Evolutionary conservation across 92 coral and sea anemone species (phyloP).

Genomic region (Virgularia gustaviana): DNA sequence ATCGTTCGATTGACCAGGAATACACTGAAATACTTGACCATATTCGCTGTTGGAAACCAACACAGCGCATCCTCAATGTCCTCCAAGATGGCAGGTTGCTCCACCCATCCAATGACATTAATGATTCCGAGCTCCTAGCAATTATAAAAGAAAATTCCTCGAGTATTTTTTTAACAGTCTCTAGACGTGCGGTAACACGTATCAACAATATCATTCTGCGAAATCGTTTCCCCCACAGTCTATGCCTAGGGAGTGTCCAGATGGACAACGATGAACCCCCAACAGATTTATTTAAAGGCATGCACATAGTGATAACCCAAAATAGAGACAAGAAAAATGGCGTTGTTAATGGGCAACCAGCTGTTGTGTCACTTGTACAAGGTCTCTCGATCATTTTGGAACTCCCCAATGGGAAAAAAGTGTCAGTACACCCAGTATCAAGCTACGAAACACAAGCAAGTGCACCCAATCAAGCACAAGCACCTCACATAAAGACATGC

Average conservation of each 20-base stretch:
- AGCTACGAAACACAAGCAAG: too few relatives aligned
- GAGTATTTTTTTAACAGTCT: not conserved
- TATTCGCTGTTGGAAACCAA: slow-evolving; percentile 20
- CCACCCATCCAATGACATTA: not conserved
- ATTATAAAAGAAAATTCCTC: not conserved
- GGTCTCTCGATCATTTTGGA: not conserved
- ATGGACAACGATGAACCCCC: not conserved
- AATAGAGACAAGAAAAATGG: not conserved
- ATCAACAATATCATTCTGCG: not conserved
- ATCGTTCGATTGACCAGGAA: slow-evolving; percentile 20
- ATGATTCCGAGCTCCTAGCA: not conserved
- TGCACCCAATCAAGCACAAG: too few relatives aligned
- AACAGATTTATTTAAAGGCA: not conserved
- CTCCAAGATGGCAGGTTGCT: not conserved
- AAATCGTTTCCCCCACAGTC: too few relatives aligned
- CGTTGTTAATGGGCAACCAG: not conserved
- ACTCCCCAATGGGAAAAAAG: not conserved
- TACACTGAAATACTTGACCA: slow-evolving; percentile 1
- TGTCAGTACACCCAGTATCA: not conserved
- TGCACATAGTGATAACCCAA: not conserved
- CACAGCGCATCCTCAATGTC: not conserved
- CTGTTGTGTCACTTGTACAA: not conserved
- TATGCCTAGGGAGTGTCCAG: too few relatives aligned
- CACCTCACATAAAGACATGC: too few relatives aligned
- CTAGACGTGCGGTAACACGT: not conserved